A percentile compares a stretch with the other conserved stretches of the same genome.
Evolutionary conservation across 2,113 vertebrate genomes (phyloP).

Genomic region (Theristicus caerulescens): DNA sequence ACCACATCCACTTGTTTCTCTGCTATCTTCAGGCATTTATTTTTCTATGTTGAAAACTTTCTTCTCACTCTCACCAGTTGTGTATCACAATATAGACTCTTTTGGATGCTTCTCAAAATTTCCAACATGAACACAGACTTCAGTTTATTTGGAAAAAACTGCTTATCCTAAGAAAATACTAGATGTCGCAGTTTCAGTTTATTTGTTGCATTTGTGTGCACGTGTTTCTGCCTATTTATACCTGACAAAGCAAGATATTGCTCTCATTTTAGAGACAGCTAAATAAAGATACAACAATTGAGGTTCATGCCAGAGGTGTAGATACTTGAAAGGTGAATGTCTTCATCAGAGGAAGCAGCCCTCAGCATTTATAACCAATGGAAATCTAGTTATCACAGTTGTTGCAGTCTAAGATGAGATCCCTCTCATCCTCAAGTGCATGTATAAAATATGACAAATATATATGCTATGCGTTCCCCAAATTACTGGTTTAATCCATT

Average conservation of each 20-base stretch:
- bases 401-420: neutral
- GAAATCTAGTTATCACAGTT: neutral
- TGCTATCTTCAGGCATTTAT: neutral
- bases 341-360: neutral
- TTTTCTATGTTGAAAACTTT: neutral
- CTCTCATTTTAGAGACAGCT: neutral
- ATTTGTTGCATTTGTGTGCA: neutral
- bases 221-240: neutral
- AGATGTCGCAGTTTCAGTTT: neutral
- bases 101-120: neutral
- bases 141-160: neutral
- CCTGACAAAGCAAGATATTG: neutral
- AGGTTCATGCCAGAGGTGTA: neutral
- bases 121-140: neutral
- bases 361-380: neutral
- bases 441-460: neutral
- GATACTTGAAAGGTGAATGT: neutral
- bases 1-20: neutral
- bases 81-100: neutral
- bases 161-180: neutral
- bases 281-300: neutral
- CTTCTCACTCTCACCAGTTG: neutral
- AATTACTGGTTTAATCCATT: neutral
- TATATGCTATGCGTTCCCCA: neutral
- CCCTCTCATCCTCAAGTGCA: neutral